phyloP scores from a whole-genome alignment of 2,888 invertebrate genomes.

The Nemotelus pantherinus region DNA sequence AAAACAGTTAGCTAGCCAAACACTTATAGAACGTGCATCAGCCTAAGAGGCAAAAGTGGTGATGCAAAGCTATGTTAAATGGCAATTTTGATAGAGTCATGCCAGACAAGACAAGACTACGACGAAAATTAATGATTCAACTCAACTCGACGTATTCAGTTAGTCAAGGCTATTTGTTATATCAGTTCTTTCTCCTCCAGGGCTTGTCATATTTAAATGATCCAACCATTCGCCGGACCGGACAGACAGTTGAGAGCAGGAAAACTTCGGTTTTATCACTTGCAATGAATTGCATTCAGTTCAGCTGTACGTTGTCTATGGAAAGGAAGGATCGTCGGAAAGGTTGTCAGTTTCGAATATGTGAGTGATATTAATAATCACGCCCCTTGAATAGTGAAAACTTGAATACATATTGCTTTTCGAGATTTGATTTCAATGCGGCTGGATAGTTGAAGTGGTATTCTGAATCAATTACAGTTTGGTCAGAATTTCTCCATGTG shows the following conservation, averaged over 20 bases:
- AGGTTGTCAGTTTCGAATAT: too few species aligned
- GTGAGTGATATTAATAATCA: too few species aligned
- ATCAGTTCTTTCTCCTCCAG: not conserved
- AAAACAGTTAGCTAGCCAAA: not conserved
- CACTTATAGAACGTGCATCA: not conserved
- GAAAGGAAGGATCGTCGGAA: too few species aligned
- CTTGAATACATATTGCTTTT: too few species aligned
- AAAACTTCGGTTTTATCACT: not conserved
- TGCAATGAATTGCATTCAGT: slow-evolving; percentile 14
- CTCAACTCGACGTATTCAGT: not conserved
- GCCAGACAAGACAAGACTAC: not conserved
- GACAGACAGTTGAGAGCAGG: not conserved
- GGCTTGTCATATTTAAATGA: not conserved
- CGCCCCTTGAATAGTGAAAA: too few species aligned
- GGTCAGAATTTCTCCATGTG: too few species aligned
- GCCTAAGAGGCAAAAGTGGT: not conserved
- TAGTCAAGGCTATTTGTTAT: slow-evolving; percentile 26
- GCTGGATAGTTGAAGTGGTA: too few species aligned
- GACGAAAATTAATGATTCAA: slow-evolving; percentile 22
- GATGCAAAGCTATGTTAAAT: not conserved
- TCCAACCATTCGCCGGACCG: not conserved
- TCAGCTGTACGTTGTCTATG: too few species aligned
- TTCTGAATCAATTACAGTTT: too few species aligned
- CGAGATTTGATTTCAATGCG: too few species aligned
- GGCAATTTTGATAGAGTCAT: slow-evolving; percentile 17